Evolutionary conservation across 23 tunicate genomes (phyloP).

Genomic region (Styela clava): DNA sequence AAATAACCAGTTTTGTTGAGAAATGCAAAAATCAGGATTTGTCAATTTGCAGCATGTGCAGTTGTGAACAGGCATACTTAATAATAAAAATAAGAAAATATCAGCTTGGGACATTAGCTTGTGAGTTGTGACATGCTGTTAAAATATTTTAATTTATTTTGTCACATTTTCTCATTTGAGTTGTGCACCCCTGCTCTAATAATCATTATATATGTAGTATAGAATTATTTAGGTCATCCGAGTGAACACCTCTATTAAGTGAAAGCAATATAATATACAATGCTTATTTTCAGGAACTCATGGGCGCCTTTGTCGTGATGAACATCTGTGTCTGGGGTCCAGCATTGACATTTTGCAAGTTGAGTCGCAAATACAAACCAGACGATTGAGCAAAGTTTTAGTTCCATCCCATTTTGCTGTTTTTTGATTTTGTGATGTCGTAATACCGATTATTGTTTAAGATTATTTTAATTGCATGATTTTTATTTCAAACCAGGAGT

Average conservation of each 20-base stretch:
- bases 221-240: neutral
- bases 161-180: too few species aligned
- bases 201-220: too few species aligned
- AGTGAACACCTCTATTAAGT: neutral
- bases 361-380: constrained; percentile 22
- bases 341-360: constrained; percentile 3
- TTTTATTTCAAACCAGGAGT: too few species aligned
- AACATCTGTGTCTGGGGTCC: constrained; percentile 14
- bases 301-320: neutral
- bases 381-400: neutral
- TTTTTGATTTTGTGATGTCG: neutral
- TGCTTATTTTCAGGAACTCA: constrained; percentile 11
- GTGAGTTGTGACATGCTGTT: neutral
- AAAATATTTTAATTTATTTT: too few species aligned
- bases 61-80: too few species aligned
- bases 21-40: too few species aligned
- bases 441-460: neutral
- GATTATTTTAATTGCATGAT: too few species aligned
- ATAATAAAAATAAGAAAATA: too few species aligned
- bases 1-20: too few species aligned
- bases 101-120: neutral
- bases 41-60: too few species aligned
- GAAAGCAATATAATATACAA: neutral
- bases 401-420: neutral
- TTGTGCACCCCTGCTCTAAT: too few species aligned